A percentile compares a stretch with the other conserved stretches of the same genome.
phyloP scores from a whole-genome alignment of 53 echinoderm and acorn worm genomes.

The Crossaster papposus region DNA sequence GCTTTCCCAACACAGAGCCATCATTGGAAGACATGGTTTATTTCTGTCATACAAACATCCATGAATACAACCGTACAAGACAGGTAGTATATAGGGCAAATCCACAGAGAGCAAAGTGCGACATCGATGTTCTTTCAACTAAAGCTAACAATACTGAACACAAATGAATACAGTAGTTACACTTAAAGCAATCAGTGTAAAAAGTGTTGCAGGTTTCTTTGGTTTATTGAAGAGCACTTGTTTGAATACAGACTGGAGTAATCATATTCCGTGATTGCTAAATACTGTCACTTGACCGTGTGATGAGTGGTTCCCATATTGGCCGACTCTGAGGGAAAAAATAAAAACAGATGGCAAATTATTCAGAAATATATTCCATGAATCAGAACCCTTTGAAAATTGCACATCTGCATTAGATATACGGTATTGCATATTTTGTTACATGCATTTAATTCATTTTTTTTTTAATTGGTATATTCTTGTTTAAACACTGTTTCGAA shows the following conservation, averaged over 20 bases:
- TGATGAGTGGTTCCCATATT: neutral
- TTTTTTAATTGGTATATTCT: too few species aligned
- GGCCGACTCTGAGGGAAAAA: neutral
- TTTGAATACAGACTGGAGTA: neutral
- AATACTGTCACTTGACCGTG: neutral
- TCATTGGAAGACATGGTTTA: slow-evolving; percentile 29
- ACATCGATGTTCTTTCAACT: neutral
- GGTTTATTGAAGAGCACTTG: too few species aligned
- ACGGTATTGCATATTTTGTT: neutral
- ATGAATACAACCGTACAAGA: neutral
- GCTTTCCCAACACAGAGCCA: slow-evolving; percentile 32
- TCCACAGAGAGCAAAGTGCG: neutral
- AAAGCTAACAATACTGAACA: neutral
- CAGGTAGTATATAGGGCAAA: neutral
- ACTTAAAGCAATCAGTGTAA: too few species aligned
- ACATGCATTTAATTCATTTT: neutral
- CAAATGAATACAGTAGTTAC: neutral
- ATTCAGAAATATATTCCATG: neutral
- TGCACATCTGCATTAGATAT: neutral
- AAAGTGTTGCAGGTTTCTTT: too few species aligned
- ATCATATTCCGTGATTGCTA: neutral
- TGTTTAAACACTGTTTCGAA: neutral
- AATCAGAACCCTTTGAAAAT: slow-evolving; percentile 1
- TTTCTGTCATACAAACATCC: neutral
- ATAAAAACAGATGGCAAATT: slow-evolving; percentile 4